A percentile compares a stretch with the other conserved stretches of the same genome.
Evolutionary conservation across 2,888 invertebrate species (phyloP).

Genomic region (Liopterus haemorrhoidalis): DNA sequence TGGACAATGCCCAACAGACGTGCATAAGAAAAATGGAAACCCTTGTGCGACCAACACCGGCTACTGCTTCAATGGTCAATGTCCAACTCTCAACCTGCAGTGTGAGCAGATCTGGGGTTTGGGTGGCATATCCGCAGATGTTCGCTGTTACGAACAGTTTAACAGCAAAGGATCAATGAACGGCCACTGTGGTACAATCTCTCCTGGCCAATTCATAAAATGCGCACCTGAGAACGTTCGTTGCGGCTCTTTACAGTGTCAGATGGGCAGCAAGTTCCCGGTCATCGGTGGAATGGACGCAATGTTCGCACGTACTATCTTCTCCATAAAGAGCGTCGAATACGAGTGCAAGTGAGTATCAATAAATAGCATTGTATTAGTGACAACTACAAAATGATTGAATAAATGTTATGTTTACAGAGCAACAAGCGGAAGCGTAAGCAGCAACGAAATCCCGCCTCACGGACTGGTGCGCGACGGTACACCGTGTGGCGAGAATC

Average conservation of each 20-base stretch:
- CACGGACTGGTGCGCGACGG: constrained; percentile 89
- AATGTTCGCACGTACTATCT: constrained; percentile 80
- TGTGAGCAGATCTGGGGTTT: constrained; percentile 93
- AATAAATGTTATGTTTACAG: constrained; percentile 49
- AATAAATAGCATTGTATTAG: not conserved
- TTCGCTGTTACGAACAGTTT: constrained; percentile 88
- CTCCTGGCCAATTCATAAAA: constrained; percentile 70
- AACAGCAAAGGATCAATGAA: constrained; percentile 92
- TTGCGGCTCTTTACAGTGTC: constrained; percentile 94
- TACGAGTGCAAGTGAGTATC: constrained; percentile 92
- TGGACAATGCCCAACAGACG: constrained; percentile 85
- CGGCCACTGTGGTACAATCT: constrained; percentile 87
- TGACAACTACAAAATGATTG: not conserved
- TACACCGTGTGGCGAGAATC: constrained; percentile 86
- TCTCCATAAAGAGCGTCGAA: constrained; percentile 81
- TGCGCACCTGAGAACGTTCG: constrained; percentile 75
- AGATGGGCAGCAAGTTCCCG: constrained; percentile 78
- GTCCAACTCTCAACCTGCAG: constrained; percentile 81
- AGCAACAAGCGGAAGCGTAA: constrained; percentile 66
- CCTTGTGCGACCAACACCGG: constrained; percentile 68
- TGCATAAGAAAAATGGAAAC: constrained; percentile 88
- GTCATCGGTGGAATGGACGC: constrained; percentile 71
- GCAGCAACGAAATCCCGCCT: constrained; percentile 58
- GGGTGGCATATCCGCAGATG: constrained; percentile 74
- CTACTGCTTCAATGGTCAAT: constrained; percentile 87